A percentile compares a stretch with the other conserved stretches of the same genome.
These are phyloP conservation scores for Caerostris extrusa DNA, from an alignment of 1,140 invertebrate species.

Conservation along the genomic window DNA sequence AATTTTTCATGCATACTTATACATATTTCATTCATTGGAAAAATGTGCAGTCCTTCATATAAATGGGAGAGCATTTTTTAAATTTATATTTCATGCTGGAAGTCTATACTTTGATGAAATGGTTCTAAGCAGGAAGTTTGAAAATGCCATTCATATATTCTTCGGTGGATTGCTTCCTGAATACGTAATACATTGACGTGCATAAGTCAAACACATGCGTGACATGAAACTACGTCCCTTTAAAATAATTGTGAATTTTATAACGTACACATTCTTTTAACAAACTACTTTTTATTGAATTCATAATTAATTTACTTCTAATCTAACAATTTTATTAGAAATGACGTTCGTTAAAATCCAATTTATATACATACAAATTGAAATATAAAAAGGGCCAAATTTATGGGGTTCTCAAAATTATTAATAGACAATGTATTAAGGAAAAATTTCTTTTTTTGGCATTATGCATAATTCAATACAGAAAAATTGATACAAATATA, in stretches of 20 bases:
- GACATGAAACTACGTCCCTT: background rate
- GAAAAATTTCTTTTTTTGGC: too few relatives aligned
- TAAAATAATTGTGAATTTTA: background rate
- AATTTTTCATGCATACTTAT: conserved; percentile 2
- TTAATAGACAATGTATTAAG: too few relatives aligned
- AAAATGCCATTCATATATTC: background rate
- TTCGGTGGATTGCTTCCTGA: background rate
- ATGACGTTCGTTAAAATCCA: too few relatives aligned
- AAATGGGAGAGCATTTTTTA: conserved; percentile 5
- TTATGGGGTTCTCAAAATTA: too few relatives aligned
- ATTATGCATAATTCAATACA: too few relatives aligned
- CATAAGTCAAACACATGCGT: background rate
- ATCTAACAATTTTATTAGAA: too few relatives aligned
- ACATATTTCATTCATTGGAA: conserved; percentile 25
- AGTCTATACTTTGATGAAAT: background rate
- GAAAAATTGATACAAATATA: too few relatives aligned
- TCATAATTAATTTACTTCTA: too few relatives aligned
- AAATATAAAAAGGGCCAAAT: too few relatives aligned
- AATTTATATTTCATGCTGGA: conserved; percentile 17
- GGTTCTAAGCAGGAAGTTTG: background rate
- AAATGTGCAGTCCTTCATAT: background rate
- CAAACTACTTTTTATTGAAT: too few relatives aligned
- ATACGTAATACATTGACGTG: background rate
- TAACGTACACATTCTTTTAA: background rate
- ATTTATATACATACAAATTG: too few relatives aligned